Conservation (phyloP, 2,797 vertebrate genomes). For the Poeciliopsis paucimaculata region DNA sequence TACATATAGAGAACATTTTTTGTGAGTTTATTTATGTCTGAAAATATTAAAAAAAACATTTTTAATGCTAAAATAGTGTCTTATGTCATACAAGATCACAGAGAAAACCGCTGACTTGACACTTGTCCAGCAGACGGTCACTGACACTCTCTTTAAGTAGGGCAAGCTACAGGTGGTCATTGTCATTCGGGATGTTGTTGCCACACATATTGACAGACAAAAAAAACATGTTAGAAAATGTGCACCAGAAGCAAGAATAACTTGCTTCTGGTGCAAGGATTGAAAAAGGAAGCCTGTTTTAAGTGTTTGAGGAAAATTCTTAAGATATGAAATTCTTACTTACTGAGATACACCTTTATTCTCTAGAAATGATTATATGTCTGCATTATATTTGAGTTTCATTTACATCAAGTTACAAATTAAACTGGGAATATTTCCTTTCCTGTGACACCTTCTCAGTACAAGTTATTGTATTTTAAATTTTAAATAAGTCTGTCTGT, state of each 20-base stretch:
- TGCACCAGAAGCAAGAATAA: not conserved
- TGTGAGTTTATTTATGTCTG: not conserved
- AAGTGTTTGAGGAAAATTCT: not conserved
- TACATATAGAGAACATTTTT: not conserved
- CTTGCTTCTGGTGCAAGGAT: not conserved
- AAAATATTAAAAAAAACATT: not conserved
- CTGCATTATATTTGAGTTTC: not conserved
- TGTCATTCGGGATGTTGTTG: not conserved
- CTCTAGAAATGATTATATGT: not conserved
- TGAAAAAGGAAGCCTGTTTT: not conserved
- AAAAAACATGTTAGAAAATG: not conserved
- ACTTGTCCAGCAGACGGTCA: not conserved
- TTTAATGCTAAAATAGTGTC: not conserved
- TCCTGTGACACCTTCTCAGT: not conserved
- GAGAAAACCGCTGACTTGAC: not conserved
- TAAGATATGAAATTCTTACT: not conserved
- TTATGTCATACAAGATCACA: not conserved
- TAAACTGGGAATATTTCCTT: not conserved
- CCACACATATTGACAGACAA: not conserved
- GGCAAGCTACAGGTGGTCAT: not conserved
- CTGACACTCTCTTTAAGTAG: not conserved
- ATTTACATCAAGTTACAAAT: not conserved
- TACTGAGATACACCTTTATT: not conserved
- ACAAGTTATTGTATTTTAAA: not conserved
- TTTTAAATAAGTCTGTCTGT: not conserved